phyloP scores from a whole-genome alignment of 2,113 vertebrate species.

The Zeus faber region DNA sequence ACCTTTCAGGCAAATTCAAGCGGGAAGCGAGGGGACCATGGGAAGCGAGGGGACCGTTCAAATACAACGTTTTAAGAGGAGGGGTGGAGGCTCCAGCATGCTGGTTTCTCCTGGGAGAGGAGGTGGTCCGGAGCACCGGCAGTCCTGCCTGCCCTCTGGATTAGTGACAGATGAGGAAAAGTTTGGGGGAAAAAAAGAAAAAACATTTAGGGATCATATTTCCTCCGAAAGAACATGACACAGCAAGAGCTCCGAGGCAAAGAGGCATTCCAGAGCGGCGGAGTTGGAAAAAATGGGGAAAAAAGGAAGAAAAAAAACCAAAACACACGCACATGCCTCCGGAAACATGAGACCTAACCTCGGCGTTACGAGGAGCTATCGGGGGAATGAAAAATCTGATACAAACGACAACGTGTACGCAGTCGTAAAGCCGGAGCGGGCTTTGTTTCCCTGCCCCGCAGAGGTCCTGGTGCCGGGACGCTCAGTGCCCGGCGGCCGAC shows the following conservation, averaged over 20 bases:
- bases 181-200: neutral
- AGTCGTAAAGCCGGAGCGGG: conserved; percentile 1
- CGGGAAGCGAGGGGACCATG: conserved; percentile 16
- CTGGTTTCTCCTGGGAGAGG: conserved; percentile 24
- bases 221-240: conserved; percentile 24
- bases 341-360: neutral
- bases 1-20: conserved; percentile 22
- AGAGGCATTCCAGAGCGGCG: neutral
- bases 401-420: neutral
- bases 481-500: conserved; percentile 39
- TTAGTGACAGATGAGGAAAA: conserved; percentile 14
- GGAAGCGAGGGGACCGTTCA: too few species aligned
- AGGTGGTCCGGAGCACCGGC: conserved; percentile 18
- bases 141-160: conserved; percentile 16
- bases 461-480: conserved; percentile 26
- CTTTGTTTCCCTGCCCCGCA: too few species aligned
- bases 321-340: too few species aligned
- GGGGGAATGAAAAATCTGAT: neutral
- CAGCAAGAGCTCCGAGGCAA: conserved; percentile 20
- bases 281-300: conserved; percentile 10
- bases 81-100: conserved; percentile 14
- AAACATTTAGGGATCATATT: conserved; percentile 24
- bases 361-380: neutral
- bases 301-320: conserved; percentile 10
- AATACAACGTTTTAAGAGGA: too few species aligned